Percentiles rank a stretch among this genome's conserved stretches.
phyloP scores from a whole-genome alignment of 2,113 vertebrate genomes.

The Megalops atlanticus region DNA sequence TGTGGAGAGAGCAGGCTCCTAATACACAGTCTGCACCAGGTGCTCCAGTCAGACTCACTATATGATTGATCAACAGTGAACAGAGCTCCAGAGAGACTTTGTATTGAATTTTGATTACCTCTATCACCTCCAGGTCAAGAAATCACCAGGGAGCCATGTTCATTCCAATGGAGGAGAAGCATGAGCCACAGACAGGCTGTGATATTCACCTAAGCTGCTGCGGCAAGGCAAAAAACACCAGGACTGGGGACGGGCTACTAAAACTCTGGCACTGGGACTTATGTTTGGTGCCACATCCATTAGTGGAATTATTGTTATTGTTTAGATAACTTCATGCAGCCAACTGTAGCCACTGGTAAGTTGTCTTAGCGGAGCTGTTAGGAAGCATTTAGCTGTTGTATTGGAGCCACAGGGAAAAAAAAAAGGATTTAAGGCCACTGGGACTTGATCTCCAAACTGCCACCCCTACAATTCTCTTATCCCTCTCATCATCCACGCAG shows the following conservation, averaged over 20 bases:
- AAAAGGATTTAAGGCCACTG: not conserved
- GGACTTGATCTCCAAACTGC: not conserved
- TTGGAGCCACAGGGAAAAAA: not conserved
- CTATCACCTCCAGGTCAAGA: not conserved
- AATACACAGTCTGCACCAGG: not conserved
- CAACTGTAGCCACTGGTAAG: slow-evolving; percentile 1
- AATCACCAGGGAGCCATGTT: not conserved
- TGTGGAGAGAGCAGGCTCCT: not conserved
- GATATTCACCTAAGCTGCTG: slow-evolving; percentile 1
- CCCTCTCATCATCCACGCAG: not conserved
- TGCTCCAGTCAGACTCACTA: not conserved
- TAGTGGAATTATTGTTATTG: slow-evolving; percentile 9
- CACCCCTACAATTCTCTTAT: not conserved
- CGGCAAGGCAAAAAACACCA: not conserved
- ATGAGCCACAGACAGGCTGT: not conserved
- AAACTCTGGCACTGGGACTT: not conserved
- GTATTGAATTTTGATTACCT: not conserved
- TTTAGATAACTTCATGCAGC: slow-evolving; percentile 17
- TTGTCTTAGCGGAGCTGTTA: not conserved
- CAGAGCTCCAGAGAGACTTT: not conserved
- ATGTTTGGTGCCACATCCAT: not conserved
- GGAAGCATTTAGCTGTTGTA: not conserved
- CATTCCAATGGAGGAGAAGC: not conserved
- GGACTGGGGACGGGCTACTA: not conserved
- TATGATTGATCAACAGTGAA: not conserved